These are phyloP conservation scores for Homarus americanus DNA, from an alignment of 1,140 invertebrate species.

Conservation along the genomic window DNA sequence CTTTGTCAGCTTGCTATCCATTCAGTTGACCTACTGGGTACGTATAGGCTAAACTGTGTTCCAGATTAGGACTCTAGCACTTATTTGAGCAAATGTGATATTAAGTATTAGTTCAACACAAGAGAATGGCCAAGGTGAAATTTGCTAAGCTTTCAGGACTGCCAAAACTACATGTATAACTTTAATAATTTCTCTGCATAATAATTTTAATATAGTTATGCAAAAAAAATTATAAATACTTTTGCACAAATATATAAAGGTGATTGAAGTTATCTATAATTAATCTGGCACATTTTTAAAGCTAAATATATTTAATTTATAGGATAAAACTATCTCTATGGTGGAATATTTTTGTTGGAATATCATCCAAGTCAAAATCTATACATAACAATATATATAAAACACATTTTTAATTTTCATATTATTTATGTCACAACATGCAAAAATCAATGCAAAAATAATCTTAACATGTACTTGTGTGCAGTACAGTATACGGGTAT, in stretches of 20 bases:
- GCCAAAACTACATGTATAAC: neutral
- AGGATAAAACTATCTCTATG: neutral
- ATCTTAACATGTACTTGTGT: too few species aligned
- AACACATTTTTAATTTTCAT: neutral
- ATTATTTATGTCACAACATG: neutral
- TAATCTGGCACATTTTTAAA: slow-evolving; percentile 19
- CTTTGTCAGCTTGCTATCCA: too few species aligned
- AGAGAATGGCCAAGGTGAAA: neutral
- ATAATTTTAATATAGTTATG: neutral
- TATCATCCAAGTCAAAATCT: neutral
- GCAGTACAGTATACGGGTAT: too few species aligned
- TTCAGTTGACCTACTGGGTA: too few species aligned
- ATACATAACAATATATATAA: neutral
- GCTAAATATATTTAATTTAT: neutral
- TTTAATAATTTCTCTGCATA: neutral
- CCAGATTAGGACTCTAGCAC: neutral
- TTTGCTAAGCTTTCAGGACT: neutral
- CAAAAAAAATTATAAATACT: neutral
- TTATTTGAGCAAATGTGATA: neutral
- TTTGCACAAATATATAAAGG: neutral
- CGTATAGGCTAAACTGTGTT: too few species aligned
- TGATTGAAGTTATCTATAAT: neutral
- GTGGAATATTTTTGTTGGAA: neutral
- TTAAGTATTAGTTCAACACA: neutral
- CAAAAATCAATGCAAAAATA: neutral